Conservation (phyloP, 2,888 invertebrate genomes). For the Rhogogaster chlorosoma region DNA sequence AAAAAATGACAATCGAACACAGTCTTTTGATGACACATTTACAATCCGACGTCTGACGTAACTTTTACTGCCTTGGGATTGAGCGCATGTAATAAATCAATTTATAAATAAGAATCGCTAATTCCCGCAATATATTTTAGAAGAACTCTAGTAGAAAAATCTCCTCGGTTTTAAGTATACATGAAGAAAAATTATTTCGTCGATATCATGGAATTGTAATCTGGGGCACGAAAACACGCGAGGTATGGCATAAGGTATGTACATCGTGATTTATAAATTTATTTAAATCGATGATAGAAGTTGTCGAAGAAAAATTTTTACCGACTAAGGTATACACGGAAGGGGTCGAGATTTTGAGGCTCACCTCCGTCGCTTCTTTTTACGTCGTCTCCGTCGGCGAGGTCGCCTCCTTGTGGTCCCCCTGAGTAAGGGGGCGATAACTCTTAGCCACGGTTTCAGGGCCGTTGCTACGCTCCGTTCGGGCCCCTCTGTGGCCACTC, state of each 20-base stretch:
- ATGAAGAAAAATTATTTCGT: neutral
- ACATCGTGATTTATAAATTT: neutral
- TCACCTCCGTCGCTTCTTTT: constrained; percentile 77
- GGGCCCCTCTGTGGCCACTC: constrained; percentile 60
- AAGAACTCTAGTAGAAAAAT: neutral
- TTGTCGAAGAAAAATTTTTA: neutral
- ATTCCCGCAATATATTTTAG: neutral
- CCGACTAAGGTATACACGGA: neutral
- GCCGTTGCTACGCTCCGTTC: constrained; percentile 74
- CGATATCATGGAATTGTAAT: neutral
- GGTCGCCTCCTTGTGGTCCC: constrained; percentile 72
- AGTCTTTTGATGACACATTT: neutral
- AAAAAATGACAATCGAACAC: neutral
- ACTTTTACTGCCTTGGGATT: neutral
- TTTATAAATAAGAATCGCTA: neutral
- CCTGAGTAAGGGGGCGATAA: constrained; percentile 72
- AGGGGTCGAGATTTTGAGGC: constrained; percentile 49
- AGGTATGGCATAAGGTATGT: neutral
- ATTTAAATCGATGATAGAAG: neutral
- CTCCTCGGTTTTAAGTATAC: neutral
- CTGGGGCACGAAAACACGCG: neutral
- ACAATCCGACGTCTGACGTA: neutral
- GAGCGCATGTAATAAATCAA: neutral
- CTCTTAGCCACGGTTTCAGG: constrained; percentile 71
- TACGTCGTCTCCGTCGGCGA: constrained; percentile 75